Evolutionary conservation across 2,888 invertebrate species (phyloP).

Genomic region (Sinotaia quadrata): DNA sequence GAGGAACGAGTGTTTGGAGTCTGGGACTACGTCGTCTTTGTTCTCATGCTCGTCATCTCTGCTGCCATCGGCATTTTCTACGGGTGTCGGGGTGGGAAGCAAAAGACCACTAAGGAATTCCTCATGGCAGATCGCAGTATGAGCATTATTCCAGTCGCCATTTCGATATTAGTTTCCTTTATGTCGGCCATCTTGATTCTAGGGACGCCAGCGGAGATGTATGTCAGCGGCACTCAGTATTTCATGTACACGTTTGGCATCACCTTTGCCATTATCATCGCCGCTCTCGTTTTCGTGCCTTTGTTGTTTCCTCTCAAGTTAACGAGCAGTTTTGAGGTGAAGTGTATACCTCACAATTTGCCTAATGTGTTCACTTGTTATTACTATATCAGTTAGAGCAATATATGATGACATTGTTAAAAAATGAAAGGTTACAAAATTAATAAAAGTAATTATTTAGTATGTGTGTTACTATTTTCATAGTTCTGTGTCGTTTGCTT

Average conservation of each 20-base stretch:
- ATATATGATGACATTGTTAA: too few relatives aligned
- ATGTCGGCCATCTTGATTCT: slow-evolving; percentile 62
- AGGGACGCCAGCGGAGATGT: slow-evolving; percentile 55
- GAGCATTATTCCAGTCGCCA: slow-evolving; percentile 40
- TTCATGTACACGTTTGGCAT: slow-evolving; percentile 56
- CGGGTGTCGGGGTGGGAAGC: slow-evolving; percentile 50
- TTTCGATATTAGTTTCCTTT: slow-evolving; percentile 59
- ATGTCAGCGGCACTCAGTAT: slow-evolving; percentile 54
- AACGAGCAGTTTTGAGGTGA: slow-evolving; percentile 61
- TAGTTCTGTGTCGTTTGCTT: not conserved
- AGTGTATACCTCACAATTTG: not conserved
- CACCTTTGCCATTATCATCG: slow-evolving; percentile 53
- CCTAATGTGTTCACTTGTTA: not conserved
- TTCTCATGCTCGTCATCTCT: slow-evolving; percentile 50
- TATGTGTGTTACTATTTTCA: not conserved
- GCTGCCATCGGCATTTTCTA: slow-evolving; percentile 59
- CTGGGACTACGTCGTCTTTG: slow-evolving; percentile 59
- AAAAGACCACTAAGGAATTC: slow-evolving; percentile 55
- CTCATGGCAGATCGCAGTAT: slow-evolving; percentile 56
- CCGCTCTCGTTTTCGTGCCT: slow-evolving; percentile 58
- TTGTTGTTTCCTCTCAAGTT: slow-evolving; percentile 56
- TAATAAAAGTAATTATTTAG: not conserved
- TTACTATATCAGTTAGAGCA: too few relatives aligned
- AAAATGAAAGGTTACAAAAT: too few relatives aligned
- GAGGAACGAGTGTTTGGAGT: slow-evolving; percentile 34